Conservation (phyloP, 2,113 vertebrate species). For the Uria aalge region DNA sequence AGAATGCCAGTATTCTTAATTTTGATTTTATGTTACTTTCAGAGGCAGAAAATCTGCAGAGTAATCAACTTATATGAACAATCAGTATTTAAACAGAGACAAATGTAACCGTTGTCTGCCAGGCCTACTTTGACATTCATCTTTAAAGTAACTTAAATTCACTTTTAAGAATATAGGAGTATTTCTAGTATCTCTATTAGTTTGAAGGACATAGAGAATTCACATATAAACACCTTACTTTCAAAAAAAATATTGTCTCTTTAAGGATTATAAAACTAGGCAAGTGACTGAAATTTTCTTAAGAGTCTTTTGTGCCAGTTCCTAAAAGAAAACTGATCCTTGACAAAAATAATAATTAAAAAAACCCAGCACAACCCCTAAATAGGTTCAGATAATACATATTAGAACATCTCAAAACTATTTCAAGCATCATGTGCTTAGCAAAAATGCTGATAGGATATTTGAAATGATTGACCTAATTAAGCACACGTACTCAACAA, state of each 20-base stretch:
- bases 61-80: not conserved
- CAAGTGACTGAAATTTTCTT: constrained; percentile 19
- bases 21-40: not conserved
- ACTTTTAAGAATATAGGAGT: not conserved
- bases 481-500: constrained; percentile 5
- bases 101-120: not conserved
- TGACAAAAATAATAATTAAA: constrained; percentile 12
- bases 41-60: not conserved
- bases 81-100: not conserved
- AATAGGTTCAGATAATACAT: constrained; percentile 12
- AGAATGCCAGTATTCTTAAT: not conserved
- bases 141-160: not conserved
- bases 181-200: not conserved
- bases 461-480: constrained; percentile 7
- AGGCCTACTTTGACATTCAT: not conserved
- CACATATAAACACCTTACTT: not conserved
- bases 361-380: not conserved
- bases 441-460: not conserved
- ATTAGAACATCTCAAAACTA: constrained; percentile 36
- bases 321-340: constrained; percentile 6
- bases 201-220: not conserved
- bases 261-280: not conserved
- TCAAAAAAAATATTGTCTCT: not conserved
- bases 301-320: constrained; percentile 4
- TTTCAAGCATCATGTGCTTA: not conserved